A percentile compares a stretch with the other conserved stretches of the same genome.
phyloP scores from a whole-genome alignment of 2,888 invertebrate species.

The Morpho achilles region DNA sequence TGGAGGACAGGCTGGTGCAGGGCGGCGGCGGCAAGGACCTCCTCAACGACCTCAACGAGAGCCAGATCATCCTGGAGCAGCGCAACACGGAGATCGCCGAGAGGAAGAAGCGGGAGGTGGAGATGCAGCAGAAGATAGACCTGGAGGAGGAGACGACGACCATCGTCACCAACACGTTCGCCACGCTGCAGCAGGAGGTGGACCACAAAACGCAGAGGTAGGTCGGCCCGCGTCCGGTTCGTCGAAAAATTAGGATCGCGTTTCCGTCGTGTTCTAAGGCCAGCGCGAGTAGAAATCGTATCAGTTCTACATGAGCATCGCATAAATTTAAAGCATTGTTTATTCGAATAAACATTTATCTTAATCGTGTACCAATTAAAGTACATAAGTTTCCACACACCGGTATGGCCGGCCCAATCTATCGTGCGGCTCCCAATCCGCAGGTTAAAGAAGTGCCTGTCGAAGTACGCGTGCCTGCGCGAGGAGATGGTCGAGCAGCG shows the following conservation, averaged over 20 bases:
- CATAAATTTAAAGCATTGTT: too few species aligned
- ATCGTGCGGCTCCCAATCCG: neutral
- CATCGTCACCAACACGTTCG: conserved; percentile 94
- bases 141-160: conserved; percentile 95
- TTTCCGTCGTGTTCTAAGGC: too few species aligned
- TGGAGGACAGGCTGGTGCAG: conserved; percentile 96
- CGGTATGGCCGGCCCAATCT: too few species aligned
- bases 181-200: conserved; percentile 96
- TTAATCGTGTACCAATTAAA: too few species aligned
- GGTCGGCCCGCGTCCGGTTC: neutral
- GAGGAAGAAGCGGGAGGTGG: conserved; percentile 91
- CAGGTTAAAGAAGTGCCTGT: conserved; percentile 93
- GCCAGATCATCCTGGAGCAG: conserved; percentile 93
- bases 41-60: conserved; percentile 96
- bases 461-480: conserved; percentile 84
- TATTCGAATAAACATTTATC: too few species aligned
- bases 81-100: conserved; percentile 91
- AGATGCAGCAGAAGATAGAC: conserved; percentile 96
- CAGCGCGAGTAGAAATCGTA: too few species aligned
- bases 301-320: too few species aligned
- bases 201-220: conserved; percentile 93
- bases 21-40: conserved; percentile 89
- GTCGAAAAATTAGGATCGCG: too few species aligned
- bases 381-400: too few species aligned
- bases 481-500: conserved; percentile 73